A percentile compares a stretch with the other conserved stretches of the same genome.
Evolutionary conservation across 2,888 invertebrate species (phyloP).

Genomic region (Thyatira batis): DNA sequence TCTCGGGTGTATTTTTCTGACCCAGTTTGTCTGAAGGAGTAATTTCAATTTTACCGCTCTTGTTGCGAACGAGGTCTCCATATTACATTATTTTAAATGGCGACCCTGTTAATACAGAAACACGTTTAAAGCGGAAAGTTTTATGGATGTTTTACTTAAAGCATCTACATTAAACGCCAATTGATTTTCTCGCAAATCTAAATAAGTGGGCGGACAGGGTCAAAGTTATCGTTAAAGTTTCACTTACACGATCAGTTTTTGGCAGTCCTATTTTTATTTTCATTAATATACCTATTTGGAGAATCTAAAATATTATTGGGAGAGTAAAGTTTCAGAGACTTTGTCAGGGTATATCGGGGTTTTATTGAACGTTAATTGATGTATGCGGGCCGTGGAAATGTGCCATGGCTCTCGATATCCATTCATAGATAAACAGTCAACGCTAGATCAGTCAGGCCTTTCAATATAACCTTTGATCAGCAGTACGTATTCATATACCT

Average conservation of each 20-base stretch:
- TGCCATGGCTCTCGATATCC: slow-evolving; percentile 37
- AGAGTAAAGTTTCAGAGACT: slow-evolving; percentile 19
- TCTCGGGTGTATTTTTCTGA: slow-evolving; percentile 3
- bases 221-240: neutral
- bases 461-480: neutral
- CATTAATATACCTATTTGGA: too few species aligned
- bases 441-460: neutral
- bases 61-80: neutral
- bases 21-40: neutral
- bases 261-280: neutral
- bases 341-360: slow-evolving; percentile 34
- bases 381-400: slow-evolving; percentile 55
- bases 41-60: neutral
- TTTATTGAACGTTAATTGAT: slow-evolving; percentile 66
- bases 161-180: neutral
- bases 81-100: neutral
- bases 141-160: neutral
- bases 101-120: neutral
- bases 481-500: too few species aligned
- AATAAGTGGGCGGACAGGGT: neutral
- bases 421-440: slow-evolving; percentile 27
- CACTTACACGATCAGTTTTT: neutral
- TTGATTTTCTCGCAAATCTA: neutral
- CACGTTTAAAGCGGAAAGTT: neutral
- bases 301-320: neutral